These are phyloP conservation scores for Helicoverpa zea DNA, from an alignment of 1,140 invertebrate species.

Conservation along the genomic window DNA sequence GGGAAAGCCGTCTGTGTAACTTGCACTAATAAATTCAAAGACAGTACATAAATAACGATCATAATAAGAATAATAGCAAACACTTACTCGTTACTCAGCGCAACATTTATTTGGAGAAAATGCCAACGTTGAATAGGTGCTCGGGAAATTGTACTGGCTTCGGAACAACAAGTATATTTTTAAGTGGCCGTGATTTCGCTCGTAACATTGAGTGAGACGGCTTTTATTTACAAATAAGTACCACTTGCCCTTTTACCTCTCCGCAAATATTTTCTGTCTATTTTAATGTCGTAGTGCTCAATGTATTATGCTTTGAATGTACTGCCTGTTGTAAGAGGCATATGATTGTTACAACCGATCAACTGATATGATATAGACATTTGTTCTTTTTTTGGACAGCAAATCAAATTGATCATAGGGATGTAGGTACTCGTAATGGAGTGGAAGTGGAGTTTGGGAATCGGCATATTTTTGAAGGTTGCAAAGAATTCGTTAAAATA, in stretches of 20 bases:
- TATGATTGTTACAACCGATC: too few relatives aligned
- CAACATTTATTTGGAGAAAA: slow-evolving; percentile 68
- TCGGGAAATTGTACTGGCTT: slow-evolving; percentile 68
- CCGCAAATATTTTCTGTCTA: slow-evolving; percentile 62
- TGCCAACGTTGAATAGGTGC: slow-evolving; percentile 62
- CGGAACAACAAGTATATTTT: slow-evolving; percentile 71
- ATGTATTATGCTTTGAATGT: background rate
- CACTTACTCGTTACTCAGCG: slow-evolving; percentile 32
- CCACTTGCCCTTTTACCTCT: slow-evolving; percentile 46
- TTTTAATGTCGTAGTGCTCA: slow-evolving; percentile 42
- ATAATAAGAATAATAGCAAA: slow-evolving; percentile 41
- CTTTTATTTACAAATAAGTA: slow-evolving; percentile 66
- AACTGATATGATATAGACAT: too few relatives aligned
- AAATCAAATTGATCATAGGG: too few relatives aligned
- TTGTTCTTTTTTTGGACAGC: too few relatives aligned
- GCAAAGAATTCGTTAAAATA: too few relatives aligned
- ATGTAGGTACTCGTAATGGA: too few relatives aligned
- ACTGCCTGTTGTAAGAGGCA: background rate
- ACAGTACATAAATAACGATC: slow-evolving; percentile 31
- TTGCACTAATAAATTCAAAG: slow-evolving; percentile 6
- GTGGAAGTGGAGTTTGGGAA: too few relatives aligned
- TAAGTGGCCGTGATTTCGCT: slow-evolving; percentile 66
- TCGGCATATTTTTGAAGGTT: too few relatives aligned
- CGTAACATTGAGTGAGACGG: slow-evolving; percentile 61
- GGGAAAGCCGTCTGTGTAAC: background rate